Conservation (phyloP, 2,888 invertebrate species). For the Emmelina monodactyla region DNA sequence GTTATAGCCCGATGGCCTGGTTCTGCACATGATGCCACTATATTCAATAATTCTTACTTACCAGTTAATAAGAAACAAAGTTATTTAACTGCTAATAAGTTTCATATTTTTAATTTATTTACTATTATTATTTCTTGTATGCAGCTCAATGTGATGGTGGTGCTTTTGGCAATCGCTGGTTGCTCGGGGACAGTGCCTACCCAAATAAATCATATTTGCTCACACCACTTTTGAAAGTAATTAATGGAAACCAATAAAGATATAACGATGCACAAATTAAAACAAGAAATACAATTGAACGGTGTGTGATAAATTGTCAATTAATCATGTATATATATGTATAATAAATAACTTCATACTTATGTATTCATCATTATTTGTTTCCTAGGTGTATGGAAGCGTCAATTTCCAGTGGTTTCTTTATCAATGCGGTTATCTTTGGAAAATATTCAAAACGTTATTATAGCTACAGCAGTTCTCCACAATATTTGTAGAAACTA, state of each 20-base stretch:
- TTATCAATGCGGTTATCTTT: not conserved
- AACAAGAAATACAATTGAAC: constrained; percentile 7
- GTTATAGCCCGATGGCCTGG: constrained; percentile 18
- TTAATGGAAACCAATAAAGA: constrained; percentile 2
- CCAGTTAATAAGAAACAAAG: constrained; percentile 10
- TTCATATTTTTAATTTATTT: not conserved
- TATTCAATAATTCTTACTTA: constrained; percentile 14
- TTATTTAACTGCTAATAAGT: not conserved
- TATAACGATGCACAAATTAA: constrained; percentile 8
- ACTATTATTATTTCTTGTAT: constrained; percentile 5
- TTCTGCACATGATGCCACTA: constrained; percentile 13
- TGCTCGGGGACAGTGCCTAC: constrained; percentile 15
- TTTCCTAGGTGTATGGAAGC: too few species aligned
- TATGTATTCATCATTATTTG: too few species aligned
- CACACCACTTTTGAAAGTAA: constrained; percentile 12
- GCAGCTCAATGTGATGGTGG: constrained; percentile 15
- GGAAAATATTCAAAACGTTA: not conserved
- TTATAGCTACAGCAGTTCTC: not conserved
- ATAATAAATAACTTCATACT: too few species aligned
- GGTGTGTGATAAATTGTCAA: not conserved
- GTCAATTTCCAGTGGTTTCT: too few species aligned
- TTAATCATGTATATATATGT: not conserved
- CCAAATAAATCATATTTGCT: constrained; percentile 11
- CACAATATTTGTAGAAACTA: not conserved
- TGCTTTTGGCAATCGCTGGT: constrained; percentile 11